Evolutionary conservation across 2,113 vertebrate genomes (phyloP).

Genomic region (Rhinogobius similis): DNA sequence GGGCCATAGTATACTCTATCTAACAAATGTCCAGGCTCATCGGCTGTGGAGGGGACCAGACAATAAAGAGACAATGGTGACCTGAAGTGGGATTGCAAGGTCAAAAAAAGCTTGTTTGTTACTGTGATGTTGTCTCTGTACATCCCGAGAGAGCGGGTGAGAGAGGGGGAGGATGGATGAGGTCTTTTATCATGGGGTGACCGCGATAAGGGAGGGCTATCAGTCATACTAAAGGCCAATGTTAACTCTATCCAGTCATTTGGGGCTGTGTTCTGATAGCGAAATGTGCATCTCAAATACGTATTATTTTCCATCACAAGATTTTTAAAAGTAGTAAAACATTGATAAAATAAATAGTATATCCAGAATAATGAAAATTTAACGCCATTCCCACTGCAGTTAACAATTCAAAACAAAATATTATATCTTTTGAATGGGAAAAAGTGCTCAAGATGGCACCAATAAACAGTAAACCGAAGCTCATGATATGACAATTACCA

Average conservation of each 20-base stretch:
- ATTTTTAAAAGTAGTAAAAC: too few species aligned
- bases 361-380: too few species aligned
- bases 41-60: neutral
- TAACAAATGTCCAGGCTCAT: neutral
- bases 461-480: too few species aligned
- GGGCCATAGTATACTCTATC: neutral
- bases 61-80: conserved; percentile 7
- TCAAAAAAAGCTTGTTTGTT: conserved; percentile 20
- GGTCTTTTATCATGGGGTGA: neutral
- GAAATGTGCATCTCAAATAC: neutral
- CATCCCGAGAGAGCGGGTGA: conserved; percentile 1
- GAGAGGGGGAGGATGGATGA: conserved; percentile 6
- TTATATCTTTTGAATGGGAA: too few species aligned
- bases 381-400: too few species aligned
- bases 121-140: conserved; percentile 13
- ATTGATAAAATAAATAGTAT: too few species aligned
- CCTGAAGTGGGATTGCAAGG: conserved; percentile 19
- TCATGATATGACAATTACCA: too few species aligned
- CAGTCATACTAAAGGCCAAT: neutral
- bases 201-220: conserved; percentile 3
- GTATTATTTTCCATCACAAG: too few species aligned
- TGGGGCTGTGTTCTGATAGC: neutral
- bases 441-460: too few species aligned
- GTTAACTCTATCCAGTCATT: neutral
- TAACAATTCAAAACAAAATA: too few species aligned